A percentile compares a stretch with the other conserved stretches of the same genome.
Conservation (phyloP, 1,140 invertebrate genomes). For the silkworm (Bombyx mori) region DNA sequence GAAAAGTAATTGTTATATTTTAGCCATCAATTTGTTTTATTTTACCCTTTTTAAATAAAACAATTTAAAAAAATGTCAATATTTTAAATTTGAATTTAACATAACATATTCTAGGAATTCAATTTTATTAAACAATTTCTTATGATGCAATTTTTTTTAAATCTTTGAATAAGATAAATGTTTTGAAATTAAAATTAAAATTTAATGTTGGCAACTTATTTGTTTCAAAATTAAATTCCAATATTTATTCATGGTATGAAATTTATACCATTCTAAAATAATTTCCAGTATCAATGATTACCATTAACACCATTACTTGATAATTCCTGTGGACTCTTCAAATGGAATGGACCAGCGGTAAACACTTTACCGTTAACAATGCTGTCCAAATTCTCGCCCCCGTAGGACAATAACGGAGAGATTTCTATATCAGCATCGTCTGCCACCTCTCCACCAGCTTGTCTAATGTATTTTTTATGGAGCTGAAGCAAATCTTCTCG, state of each 20-base stretch:
- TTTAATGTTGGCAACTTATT: no score
- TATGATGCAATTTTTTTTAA: no score
- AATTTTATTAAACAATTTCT: no score
- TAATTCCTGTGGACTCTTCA: conserved; percentile 53
- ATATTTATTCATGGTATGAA: background rate
- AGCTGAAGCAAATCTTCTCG: conserved; percentile 83
- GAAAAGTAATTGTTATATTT: no score
- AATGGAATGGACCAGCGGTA: conserved; percentile 74
- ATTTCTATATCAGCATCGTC: conserved; percentile 87
- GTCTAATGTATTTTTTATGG: conserved; percentile 86
- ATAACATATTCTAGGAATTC: no score
- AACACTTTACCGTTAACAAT: conserved; percentile 79
- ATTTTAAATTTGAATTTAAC: no score
- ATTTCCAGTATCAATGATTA: conserved; percentile 26
- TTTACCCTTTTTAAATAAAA: no score
- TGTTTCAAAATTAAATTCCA: background rate
- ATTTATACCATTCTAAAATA: conserved; percentile 3
- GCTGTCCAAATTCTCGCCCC: conserved; percentile 85
- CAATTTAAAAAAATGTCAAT: no score
- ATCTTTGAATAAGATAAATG: no score
- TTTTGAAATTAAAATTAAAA: no score
- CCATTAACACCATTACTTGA: conserved; percentile 46
- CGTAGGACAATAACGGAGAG: conserved; percentile 92
- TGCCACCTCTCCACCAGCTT: conserved; percentile 85
- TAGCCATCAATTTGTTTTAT: no score